A percentile compares a stretch with the other conserved stretches of the same genome.
phyloP scores from a whole-genome alignment of 2,797 vertebrate genomes.

The Dallia pectoralis region DNA sequence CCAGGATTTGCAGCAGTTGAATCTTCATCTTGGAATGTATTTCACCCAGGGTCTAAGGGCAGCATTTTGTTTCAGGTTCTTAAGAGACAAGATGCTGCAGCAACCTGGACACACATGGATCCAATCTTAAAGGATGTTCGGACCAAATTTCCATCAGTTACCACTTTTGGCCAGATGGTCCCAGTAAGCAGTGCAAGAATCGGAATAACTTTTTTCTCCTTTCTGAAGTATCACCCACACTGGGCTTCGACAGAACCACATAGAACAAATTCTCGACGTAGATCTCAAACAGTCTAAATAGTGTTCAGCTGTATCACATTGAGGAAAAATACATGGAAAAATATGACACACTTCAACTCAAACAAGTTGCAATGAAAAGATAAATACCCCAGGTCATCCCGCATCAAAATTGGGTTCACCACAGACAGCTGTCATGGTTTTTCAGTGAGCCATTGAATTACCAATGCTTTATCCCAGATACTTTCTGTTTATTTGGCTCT shows the following conservation, averaged over 20 bases:
- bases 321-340: too few relatives aligned
- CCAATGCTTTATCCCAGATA: too few relatives aligned
- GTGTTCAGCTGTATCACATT: slow-evolving; percentile 4
- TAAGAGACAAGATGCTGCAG: slow-evolving; percentile 26
- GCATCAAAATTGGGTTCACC: too few relatives aligned
- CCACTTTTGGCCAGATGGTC: neutral
- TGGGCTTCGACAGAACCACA: slow-evolving; percentile 15
- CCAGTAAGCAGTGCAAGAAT: too few relatives aligned
- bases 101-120: slow-evolving; percentile 9
- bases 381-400: too few relatives aligned
- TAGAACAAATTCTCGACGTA: slow-evolving; percentile 24
- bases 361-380: too few relatives aligned
- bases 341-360: too few relatives aligned
- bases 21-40: slow-evolving; percentile 25
- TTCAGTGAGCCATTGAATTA: too few relatives aligned
- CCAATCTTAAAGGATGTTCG: slow-evolving; percentile 5
- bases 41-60: slow-evolving; percentile 24
- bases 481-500: too few relatives aligned
- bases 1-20: slow-evolving; percentile 17
- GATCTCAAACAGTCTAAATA: slow-evolving; percentile 24
- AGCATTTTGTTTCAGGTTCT: slow-evolving; percentile 27
- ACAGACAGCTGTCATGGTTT: too few relatives aligned
- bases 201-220: too few relatives aligned
- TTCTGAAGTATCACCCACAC: too few relatives aligned
- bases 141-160: slow-evolving; percentile 21